phyloP scores from a whole-genome alignment of 2,888 invertebrate genomes.

The Chrysolina haemoptera region DNA sequence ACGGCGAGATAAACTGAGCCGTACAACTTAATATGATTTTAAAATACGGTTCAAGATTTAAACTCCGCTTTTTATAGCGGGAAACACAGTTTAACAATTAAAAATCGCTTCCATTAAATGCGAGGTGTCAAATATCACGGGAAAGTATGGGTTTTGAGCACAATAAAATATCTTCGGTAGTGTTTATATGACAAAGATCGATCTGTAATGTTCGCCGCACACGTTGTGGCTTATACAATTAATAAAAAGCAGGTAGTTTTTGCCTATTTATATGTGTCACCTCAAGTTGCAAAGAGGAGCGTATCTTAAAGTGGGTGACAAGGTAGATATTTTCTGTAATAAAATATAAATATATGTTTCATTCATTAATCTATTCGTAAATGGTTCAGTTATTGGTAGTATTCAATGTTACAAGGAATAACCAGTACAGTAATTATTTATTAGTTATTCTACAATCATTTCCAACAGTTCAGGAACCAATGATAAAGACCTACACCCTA shows the following conservation, averaged over 20 bases:
- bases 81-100: conserved; percentile 47
- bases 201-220: conserved; percentile 61
- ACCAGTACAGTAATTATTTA: too few species aligned
- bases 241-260: conserved; percentile 64
- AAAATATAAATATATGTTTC: too few species aligned
- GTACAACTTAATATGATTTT: conserved; percentile 47
- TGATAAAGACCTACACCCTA: too few species aligned
- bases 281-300: conserved; percentile 14
- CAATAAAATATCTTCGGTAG: conserved; percentile 60
- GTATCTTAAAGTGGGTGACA: not conserved
- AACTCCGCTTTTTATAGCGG: conserved; percentile 38
- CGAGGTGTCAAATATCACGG: conserved; percentile 60
- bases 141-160: conserved; percentile 54
- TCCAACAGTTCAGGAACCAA: too few species aligned
- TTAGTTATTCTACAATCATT: too few species aligned
- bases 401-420: too few species aligned
- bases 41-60: conserved; percentile 34
- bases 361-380: too few species aligned
- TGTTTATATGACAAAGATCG: conserved; percentile 60
- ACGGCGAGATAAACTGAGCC: conserved; percentile 39
- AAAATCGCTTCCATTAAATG: conserved; percentile 57
- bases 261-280: conserved; percentile 61
- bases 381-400: too few species aligned
- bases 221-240: conserved; percentile 60
- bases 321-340: not conserved